These are phyloP conservation scores for Agrenia bidenticulata DNA, from an alignment of 2,888 invertebrate species.

Conservation along the genomic window DNA sequence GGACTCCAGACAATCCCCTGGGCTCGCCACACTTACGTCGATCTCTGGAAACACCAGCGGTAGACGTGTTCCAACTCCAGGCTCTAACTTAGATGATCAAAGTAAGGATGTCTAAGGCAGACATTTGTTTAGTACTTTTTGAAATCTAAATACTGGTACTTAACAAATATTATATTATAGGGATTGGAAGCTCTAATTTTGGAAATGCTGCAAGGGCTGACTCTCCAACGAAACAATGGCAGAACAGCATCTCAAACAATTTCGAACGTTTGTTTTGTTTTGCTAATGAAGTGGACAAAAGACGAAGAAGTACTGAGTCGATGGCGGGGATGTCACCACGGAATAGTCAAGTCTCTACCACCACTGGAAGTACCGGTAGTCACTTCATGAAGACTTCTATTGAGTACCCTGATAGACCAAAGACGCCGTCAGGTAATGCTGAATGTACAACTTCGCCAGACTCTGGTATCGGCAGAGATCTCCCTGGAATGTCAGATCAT, in stretches of 20 bases:
- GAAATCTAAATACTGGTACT: neutral
- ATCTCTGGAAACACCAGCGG: constrained; percentile 6
- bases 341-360: constrained; percentile 32
- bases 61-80: constrained; percentile 37
- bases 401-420: constrained; percentile 47
- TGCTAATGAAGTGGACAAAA: constrained; percentile 85
- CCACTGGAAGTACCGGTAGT: constrained; percentile 8
- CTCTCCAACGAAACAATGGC: constrained; percentile 66
- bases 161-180: neutral
- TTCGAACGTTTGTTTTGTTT: constrained; percentile 92
- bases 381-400: constrained; percentile 8
- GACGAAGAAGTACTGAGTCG: constrained; percentile 73
- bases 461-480: constrained; percentile 69
- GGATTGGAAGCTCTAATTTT: neutral
- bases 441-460: constrained; percentile 84
- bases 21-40: constrained; percentile 8
- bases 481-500: constrained; percentile 36
- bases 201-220: constrained; percentile 41
- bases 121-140: neutral
- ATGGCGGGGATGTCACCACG: constrained; percentile 33
- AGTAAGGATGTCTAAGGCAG: constrained; percentile 29
- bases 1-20: constrained; percentile 19
- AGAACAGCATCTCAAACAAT: constrained; percentile 86
- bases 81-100: constrained; percentile 28
- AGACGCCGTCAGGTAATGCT: constrained; percentile 51